These are phyloP conservation scores for Phytoseiulus persimilis DNA, from an alignment of 2,888 invertebrate species.

Conservation along the genomic window DNA sequence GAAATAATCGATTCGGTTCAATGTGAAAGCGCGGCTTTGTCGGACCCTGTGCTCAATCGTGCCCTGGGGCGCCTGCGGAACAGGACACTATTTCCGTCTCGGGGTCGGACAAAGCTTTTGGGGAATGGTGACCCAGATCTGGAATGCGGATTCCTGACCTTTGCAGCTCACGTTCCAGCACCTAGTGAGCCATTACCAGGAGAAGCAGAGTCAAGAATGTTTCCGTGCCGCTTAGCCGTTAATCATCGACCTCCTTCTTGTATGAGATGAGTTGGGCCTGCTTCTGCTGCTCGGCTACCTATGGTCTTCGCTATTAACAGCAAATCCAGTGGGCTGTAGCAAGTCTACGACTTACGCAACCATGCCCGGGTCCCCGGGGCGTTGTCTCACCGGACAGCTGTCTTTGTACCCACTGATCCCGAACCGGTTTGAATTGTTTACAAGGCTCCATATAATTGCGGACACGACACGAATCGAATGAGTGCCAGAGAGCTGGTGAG, in stretches of 20 bases:
- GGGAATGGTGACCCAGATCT: too few species aligned
- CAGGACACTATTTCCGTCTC: too few species aligned
- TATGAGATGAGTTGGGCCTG: not conserved
- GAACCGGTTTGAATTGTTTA: not conserved
- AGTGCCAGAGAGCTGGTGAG: not conserved
- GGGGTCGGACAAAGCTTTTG: too few species aligned
- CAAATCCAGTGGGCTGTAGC: not conserved
- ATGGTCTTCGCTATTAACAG: not conserved
- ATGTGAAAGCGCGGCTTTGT: too few species aligned
- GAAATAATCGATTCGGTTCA: too few species aligned
- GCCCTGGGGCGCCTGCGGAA: too few species aligned
- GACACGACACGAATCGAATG: not conserved
- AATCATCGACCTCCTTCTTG: not conserved
- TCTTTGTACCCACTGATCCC: not conserved
- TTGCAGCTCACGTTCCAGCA: not conserved
- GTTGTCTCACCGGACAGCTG: not conserved
- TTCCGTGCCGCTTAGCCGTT: not conserved
- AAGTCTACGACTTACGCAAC: not conserved
- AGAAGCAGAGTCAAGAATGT: not conserved
- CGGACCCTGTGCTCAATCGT: too few species aligned
- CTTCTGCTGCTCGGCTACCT: not conserved
- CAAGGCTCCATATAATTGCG: not conserved
- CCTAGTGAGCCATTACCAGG: not conserved
- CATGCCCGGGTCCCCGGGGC: not conserved
- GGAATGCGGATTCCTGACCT: too few species aligned